Base-by-base conservation (phyloP, 2,888 invertebrate species). In the Dermolepida albohirtum region DNA sequence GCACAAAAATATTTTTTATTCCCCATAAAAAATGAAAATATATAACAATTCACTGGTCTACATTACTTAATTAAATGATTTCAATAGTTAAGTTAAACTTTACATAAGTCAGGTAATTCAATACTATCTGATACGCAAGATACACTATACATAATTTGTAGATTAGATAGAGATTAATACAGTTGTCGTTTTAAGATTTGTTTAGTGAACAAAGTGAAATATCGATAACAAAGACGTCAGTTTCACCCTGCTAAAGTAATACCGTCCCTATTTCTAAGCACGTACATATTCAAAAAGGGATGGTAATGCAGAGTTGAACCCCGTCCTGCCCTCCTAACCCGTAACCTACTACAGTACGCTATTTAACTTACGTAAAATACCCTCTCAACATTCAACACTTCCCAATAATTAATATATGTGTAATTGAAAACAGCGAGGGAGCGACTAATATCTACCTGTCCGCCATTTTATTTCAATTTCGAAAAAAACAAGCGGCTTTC, bases 401-500 rank as follows among this genome's bases (percentile, higher is more conserved):
- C 80, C 81, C 82, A 82, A 82, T 82, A 83, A 78, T 79, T 76
- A 74, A 72, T 73, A 74, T 78, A 78, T 77, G 77, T 78, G 75
- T 80, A 82, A 82, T 82, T 81, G 80, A 82, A 82, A 82, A 80
- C 79, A 81, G 82, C 82, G 80, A 82, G 81, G 82, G 81, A 81
- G 81, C 79, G 80, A 78, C 79, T 78, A 75, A 54, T 50, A 54
- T 51, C 63, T 52, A 68, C 51, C 49, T 51, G 47, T 63, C 62
- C 51, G 54, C 52, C 29, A 40, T 51, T 51, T 63, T 64, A 68
- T 29, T 62, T 49, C 64, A 50, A 66, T 63, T 66, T 69, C 47
- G 66, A 50, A 55, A 49, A 59, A 66, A 52, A 66, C 65, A 70
- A 50, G 72, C 57, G 71, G 71, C 67, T 69, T 65, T 70, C 72